Evolutionary conservation across 2,113 vertebrate genomes (phyloP).

Genomic region (Odontophorus gujanensis): DNA sequence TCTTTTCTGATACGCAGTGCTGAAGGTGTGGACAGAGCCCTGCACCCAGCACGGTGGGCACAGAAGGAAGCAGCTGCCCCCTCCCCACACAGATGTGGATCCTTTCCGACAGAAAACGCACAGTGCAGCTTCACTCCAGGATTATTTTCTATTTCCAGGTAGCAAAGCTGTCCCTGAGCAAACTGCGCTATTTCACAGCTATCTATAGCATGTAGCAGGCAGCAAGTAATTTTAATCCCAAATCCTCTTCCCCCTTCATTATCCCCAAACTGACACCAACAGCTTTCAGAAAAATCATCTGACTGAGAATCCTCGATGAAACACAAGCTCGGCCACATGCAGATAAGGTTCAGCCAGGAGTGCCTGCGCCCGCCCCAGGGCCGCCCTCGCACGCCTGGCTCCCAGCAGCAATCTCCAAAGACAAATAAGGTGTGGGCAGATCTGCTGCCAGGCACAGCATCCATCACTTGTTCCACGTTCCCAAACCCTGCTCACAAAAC

Average conservation of each 20-base stretch:
- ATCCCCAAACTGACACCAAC: constrained; percentile 43
- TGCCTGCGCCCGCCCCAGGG: background rate
- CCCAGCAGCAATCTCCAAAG: background rate
- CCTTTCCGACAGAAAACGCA: background rate
- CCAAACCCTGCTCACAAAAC: constrained; percentile 1
- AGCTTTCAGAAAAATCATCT: background rate
- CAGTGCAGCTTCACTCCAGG: background rate
- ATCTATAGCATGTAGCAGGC: constrained; percentile 61
- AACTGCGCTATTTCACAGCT: constrained; percentile 48
- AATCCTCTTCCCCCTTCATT: constrained; percentile 66
- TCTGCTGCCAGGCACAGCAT: constrained; percentile 40
- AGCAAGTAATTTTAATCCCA: constrained; percentile 68
- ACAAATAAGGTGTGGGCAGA: constrained; percentile 31
- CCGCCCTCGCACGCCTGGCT: background rate
- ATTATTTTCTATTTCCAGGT: constrained; percentile 75
- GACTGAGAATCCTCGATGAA: background rate
- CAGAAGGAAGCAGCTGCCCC: background rate
- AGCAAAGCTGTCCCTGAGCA: constrained; percentile 58
- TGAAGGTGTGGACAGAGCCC: background rate
- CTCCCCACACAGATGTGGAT: background rate
- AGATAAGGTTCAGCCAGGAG: accelerated
- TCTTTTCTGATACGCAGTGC: background rate
- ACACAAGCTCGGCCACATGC: background rate
- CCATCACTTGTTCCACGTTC: background rate
- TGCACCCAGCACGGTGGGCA: no score